phyloP scores from a whole-genome alignment of 2,797 vertebrate species.

The Picus viridis region DNA sequence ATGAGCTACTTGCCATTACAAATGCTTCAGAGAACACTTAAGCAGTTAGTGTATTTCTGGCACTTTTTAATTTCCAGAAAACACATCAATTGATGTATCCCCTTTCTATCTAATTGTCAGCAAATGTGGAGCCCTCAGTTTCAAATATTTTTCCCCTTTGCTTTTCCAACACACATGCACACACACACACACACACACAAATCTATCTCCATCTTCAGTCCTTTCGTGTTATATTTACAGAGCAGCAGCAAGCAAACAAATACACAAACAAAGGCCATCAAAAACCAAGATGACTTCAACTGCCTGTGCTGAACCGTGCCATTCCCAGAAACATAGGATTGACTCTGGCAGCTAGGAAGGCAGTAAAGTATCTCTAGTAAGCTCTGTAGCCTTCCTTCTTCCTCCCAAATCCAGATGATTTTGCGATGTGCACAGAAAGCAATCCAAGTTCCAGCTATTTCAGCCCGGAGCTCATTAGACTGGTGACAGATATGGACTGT shows the following conservation, averaged over 20 bases:
- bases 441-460: background rate
- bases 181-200: background rate
- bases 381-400: background rate
- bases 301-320: background rate
- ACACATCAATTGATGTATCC: background rate
- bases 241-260: background rate
- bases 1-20: background rate
- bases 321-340: background rate
- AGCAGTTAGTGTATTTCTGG: background rate
- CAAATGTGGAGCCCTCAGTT: background rate
- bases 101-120: background rate
- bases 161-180: background rate
- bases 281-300: background rate
- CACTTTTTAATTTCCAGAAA: background rate
- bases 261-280: background rate
- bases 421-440: background rate
- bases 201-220: background rate
- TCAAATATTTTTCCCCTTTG: background rate
- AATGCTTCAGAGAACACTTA: slow-evolving; percentile 15
- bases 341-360: background rate
- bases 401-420: background rate
- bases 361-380: background rate
- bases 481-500: background rate
- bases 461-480: background rate
- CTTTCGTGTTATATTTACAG: background rate